Base-by-base conservation (phyloP, 2,113 vertebrate genomes). In the Pyrgilauda ruficollis region DNA sequence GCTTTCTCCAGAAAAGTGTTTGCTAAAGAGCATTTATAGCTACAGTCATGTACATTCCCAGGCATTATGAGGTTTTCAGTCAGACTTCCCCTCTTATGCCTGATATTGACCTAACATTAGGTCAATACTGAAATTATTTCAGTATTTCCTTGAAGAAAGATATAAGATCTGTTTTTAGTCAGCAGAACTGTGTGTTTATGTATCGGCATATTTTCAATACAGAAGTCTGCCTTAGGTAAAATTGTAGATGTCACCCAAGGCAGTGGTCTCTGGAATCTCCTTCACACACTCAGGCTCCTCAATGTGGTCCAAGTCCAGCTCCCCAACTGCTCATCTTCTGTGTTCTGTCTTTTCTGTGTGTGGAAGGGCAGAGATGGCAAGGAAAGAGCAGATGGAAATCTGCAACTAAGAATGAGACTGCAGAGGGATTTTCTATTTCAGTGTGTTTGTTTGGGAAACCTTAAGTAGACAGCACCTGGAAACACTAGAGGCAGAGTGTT, bases 261-360 rank as follows among this genome's bases (percentile, higher is more conserved):
- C 23, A 61, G 19, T 18, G 22, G 28, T n/a, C 35, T 82, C 44
- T 53, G 35, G 35, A 64, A 82, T 50, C 21, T 63, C 39, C 53
- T 68, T 26, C 53, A 59, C 15, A 11, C 4, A 5, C 23, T 56
- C 15, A 50, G 37, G 17, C 11, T 84, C 37, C 37, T 56, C n/a
- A 61, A 43, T 5, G 12, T 31, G 6, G 11, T 41, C 41, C 68
- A 31, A 49, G 21, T 30, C 26, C 15, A 41, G 5, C 13, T 75
- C n/a, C 11, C 5, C 6, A 67, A 0, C 8, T 37, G 24, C 0
- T 2, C 14, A 13, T 10, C 13, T 1, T 30, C 31, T 84, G 50
- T 49, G 11, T 74, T 41, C 56, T 39, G 52, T 30, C 11, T 86
- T 49, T 53, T 68, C 44, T 56, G 13, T 27, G 6, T 17, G 14